Percentiles rank a stretch among this genome's conserved stretches.
phyloP scores from a whole-genome alignment of 2,797 vertebrate genomes.

The Gadopsis bispinosus region DNA sequence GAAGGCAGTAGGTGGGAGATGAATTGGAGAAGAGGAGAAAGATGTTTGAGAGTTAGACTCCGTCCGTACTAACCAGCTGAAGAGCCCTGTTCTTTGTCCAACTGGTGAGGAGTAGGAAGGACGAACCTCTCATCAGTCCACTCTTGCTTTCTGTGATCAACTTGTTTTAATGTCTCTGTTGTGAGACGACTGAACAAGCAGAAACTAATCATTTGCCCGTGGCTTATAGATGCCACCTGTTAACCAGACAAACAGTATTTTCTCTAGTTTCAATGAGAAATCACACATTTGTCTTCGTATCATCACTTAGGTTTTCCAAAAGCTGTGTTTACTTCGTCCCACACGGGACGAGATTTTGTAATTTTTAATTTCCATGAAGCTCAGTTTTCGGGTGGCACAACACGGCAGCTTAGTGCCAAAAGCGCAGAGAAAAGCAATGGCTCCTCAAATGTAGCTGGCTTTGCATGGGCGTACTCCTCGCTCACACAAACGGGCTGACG shows the following conservation, averaged over 20 bases:
- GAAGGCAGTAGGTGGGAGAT: not conserved
- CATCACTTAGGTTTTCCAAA: not conserved
- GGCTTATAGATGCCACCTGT: slow-evolving; percentile 3
- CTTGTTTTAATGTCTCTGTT: not conserved
- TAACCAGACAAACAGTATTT: not conserved
- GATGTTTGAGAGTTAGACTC: not conserved
- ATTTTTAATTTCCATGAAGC: not conserved
- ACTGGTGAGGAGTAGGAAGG: not conserved
- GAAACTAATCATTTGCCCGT: too few species aligned
- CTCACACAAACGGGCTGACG: not conserved
- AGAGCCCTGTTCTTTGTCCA: not conserved
- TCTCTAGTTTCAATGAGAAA: not conserved
- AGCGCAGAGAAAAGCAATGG: not conserved
- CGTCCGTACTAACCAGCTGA: not conserved
- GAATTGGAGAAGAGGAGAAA: too few species aligned
- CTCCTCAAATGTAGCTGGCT: not conserved
- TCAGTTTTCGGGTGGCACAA: not conserved
- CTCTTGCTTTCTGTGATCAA: not conserved
- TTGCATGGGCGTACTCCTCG: not conserved
- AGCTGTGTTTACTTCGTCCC: not conserved
- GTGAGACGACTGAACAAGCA: not conserved
- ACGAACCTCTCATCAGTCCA: not conserved
- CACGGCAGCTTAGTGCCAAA: not conserved
- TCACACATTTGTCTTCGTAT: not conserved
- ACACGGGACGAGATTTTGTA: not conserved